These are phyloP conservation scores for Zaprionus vittiger DNA, from an alignment of 1,140 invertebrate species.

Conservation along the genomic window DNA sequence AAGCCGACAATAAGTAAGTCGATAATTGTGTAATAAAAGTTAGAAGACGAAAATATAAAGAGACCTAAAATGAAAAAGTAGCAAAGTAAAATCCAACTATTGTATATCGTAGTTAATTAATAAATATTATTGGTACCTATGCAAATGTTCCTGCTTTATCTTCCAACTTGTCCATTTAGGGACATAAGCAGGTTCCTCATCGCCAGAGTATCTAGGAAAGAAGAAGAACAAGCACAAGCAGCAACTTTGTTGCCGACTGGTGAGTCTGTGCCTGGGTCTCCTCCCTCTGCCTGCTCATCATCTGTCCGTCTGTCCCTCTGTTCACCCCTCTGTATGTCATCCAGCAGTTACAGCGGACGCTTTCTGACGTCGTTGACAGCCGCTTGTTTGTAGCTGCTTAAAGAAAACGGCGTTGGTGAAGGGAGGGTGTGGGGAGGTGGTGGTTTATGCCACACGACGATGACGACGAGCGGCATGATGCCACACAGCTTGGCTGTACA, in stretches of 20 bases:
- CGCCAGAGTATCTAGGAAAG: neutral
- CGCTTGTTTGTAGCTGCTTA: slow-evolving; percentile 12
- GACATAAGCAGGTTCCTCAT: neutral
- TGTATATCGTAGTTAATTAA: too few relatives aligned
- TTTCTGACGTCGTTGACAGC: slow-evolving; percentile 41
- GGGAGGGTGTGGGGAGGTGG: neutral
- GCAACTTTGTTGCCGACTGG: neutral
- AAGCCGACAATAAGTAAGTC: too few relatives aligned
- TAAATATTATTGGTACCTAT: too few relatives aligned
- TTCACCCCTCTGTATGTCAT: neutral
- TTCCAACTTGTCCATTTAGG: neutral
- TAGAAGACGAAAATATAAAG: too few relatives aligned
- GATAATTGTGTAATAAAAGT: too few relatives aligned
- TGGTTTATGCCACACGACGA: neutral
- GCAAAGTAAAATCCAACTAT: too few relatives aligned
- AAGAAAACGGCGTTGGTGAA: neutral
- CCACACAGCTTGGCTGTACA: slow-evolving; percentile 26
- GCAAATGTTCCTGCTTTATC: neutral
- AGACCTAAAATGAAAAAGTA: too few relatives aligned
- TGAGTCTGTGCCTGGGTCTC: neutral
- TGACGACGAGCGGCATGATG: slow-evolving; percentile 4
- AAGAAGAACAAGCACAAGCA: slow-evolving; percentile 2
- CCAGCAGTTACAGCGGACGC: slow-evolving; percentile 11
- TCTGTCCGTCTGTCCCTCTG: neutral
- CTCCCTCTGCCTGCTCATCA: neutral